Base-by-base conservation (phyloP, 2,113 vertebrate genomes). In the Proteles cristata region DNA sequence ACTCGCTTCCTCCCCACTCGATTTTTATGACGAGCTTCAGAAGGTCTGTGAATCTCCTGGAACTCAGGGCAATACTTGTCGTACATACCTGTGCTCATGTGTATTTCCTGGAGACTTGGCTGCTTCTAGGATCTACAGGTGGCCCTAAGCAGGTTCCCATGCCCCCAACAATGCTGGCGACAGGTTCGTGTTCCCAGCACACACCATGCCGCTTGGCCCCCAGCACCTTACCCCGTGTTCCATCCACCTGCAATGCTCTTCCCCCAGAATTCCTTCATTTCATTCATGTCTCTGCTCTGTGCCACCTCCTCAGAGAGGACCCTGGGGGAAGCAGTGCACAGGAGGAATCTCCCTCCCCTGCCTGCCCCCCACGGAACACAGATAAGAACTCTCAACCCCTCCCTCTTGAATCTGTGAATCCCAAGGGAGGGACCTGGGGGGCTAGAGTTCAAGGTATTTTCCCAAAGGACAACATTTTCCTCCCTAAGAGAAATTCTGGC, bases 401-500 rank as follows among this genome's bases (percentile, higher is more conserved):
- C 26, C 14, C 68, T 11, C 4, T 25, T 58, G 45, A 26, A 48
- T 55, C 76, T 5, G 26, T 25, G 48, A 95, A 58, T 63, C 53
- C 28, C 80, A 58, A n/a, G 53, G 66, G 90, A 91, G 31, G 65
- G 48, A 83, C 21, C 0, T 63, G 61, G 55, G n/a, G n/a, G 55
- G 9, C 82, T 77, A 39, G 73, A 91, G 87, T 93, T 91, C 77
- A 91, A 94, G 33, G 82, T 53, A 80, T 94, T 95, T 96, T 81
- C 89, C 66, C 90, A 79, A 92, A 92, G 71, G 73, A 93, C 65
- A 86, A 81, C 63, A 65, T 94, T 95, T 96, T 61, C 33, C 33
- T 89, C 35, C 87, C 87, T 79, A 48, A 85, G 93, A 94, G 83
- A 92, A 96, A 97, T 83, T 93, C 93, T 63, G 26, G 79, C 88